These are phyloP conservation scores for Laothoe populi DNA, from an alignment of 2,888 invertebrate genomes.

Conservation along the genomic window DNA sequence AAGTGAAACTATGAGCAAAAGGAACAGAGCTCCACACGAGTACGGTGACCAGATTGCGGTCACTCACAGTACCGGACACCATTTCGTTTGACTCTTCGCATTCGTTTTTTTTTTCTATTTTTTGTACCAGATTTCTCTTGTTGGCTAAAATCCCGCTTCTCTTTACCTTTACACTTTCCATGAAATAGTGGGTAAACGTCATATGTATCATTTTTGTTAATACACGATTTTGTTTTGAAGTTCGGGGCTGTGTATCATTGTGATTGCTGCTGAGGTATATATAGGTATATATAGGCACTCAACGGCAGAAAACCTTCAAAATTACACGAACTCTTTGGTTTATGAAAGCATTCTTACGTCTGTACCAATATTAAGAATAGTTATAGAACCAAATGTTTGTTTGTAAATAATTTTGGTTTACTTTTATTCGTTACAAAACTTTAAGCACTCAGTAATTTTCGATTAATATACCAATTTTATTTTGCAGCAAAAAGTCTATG, in stretches of 20 bases:
- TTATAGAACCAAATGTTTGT: too few relatives aligned
- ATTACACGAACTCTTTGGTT: too few relatives aligned
- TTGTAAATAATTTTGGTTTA: too few relatives aligned
- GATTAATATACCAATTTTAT: background rate
- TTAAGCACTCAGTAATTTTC: too few relatives aligned
- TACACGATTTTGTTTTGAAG: background rate
- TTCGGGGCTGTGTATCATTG: background rate
- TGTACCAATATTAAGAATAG: too few relatives aligned
- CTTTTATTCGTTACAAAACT: too few relatives aligned
- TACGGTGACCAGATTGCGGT: conserved; percentile 16
- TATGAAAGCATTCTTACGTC: too few relatives aligned
- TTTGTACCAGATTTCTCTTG: background rate
- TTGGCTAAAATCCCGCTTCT: conserved; percentile 2
- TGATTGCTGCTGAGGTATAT: background rate
- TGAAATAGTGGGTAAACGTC: background rate
- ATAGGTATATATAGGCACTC: too few relatives aligned
- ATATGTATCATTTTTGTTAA: background rate
- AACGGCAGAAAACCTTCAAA: too few relatives aligned
- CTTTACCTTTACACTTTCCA: conserved; percentile 11
- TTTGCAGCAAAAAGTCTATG: background rate
- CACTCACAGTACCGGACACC: background rate
- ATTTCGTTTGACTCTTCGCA: background rate
- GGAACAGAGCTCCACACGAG: background rate
- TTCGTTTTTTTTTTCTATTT: background rate
- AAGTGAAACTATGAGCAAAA: conserved; percentile 2